A percentile compares a stretch with the other conserved stretches of the same genome.
These are phyloP conservation scores for Hydrocynus forskahlii DNA, from an alignment of 2,797 vertebrate species.

Conservation along the genomic window DNA sequence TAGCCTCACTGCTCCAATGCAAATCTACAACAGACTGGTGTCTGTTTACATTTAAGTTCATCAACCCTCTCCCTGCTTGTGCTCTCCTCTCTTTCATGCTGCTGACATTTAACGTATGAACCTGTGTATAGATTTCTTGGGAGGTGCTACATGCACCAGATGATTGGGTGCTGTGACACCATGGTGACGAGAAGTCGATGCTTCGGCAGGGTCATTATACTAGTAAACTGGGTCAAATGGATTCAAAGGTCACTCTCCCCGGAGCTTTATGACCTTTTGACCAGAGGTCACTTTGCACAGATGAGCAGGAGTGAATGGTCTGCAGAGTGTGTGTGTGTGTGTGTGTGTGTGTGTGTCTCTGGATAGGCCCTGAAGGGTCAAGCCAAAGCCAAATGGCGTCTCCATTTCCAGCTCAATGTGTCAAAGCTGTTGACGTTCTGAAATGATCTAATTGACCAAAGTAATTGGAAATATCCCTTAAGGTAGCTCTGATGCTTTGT, in stretches of 20 bases:
- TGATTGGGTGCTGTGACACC: conserved; percentile 59
- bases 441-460: conserved; percentile 16
- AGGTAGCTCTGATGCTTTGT: neutral
- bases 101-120: conserved; percentile 54
- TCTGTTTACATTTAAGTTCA: conserved; percentile 10
- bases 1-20: neutral
- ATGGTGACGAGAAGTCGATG: conserved; percentile 67
- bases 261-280: conserved; percentile 67
- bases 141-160: conserved; percentile 56
- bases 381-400: conserved; percentile 1
- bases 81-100: neutral
- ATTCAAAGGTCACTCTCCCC: conserved; percentile 70
- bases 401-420: conserved; percentile 17
- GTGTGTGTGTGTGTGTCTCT: conserved; percentile 28
- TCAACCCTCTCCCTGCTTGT: conserved; percentile 5
- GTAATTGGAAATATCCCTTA: conserved; percentile 17
- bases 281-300: conserved; percentile 61
- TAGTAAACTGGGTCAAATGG: conserved; percentile 75
- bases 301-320: conserved; percentile 48
- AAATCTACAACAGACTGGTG: neutral
- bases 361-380: conserved; percentile 14
- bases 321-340: conserved; percentile 36
- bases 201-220: conserved; percentile 68
- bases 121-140: conserved; percentile 64
- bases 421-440: neutral